phyloP scores from a whole-genome alignment of 2,797 vertebrate genomes.

The Botia kubotai region DNA sequence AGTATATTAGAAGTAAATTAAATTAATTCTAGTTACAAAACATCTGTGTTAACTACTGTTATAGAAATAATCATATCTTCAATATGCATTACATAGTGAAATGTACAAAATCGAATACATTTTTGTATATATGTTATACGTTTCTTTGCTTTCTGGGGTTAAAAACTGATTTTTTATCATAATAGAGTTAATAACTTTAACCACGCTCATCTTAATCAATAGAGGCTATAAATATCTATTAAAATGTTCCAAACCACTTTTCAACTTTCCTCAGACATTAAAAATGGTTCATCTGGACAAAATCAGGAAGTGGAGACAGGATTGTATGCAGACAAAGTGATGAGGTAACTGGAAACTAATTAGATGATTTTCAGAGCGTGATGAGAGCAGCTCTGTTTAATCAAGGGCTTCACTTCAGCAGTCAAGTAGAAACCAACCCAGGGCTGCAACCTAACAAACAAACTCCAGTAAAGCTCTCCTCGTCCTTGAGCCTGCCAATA shows the following conservation, averaged over 20 bases:
- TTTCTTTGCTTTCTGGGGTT: neutral
- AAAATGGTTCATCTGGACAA: conserved; percentile 10
- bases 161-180: neutral
- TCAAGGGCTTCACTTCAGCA: conserved; percentile 44
- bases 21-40: neutral
- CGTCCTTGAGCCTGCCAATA: neutral
- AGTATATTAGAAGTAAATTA: neutral
- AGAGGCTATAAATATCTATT: neutral
- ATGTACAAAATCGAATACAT: too few species aligned
- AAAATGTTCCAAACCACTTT: neutral
- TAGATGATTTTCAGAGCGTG: conserved; percentile 52
- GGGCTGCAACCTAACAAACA: neutral
- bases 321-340: conserved; percentile 31
- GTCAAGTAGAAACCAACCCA: conserved; percentile 26
- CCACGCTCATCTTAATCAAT: neutral
- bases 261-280: neutral
- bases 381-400: conserved; percentile 46
- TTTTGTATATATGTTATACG: too few species aligned
- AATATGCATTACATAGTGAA: neutral
- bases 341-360: conserved; percentile 38
- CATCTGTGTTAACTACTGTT: neutral
- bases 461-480: neutral
- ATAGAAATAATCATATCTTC: neutral
- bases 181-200: neutral
- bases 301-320: conserved; percentile 4